These are phyloP conservation scores for Spheniscus humboldti DNA, from an alignment of 2,797 vertebrate genomes.

Conservation along the genomic window DNA sequence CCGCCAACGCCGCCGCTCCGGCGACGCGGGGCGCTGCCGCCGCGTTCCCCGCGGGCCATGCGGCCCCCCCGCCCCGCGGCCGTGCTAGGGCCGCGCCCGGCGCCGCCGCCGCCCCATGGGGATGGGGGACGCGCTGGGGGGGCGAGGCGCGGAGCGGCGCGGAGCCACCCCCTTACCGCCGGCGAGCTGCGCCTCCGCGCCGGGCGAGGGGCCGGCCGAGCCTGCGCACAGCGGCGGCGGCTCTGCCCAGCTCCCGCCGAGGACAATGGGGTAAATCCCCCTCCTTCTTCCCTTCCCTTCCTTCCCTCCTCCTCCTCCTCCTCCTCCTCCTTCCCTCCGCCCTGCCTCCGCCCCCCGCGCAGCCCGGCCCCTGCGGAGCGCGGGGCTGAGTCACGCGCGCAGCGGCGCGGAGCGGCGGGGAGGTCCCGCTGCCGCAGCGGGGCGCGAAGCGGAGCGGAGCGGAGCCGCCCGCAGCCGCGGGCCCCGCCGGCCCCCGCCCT, in stretches of 20 bases:
- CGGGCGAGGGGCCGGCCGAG: slow-evolving; percentile 19
- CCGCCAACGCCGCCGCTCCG: not conserved
- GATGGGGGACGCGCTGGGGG: not conserved
- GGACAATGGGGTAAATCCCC: slow-evolving; percentile 29
- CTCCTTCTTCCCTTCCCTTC: not conserved
- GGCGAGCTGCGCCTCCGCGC: not conserved
- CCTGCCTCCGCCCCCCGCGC: not conserved
- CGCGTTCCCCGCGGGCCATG: not conserved
- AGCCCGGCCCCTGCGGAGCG: slow-evolving; percentile 27
- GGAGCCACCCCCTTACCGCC: not conserved
- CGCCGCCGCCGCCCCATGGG: not conserved
- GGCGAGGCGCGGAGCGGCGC: not conserved
- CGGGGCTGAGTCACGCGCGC: not conserved
- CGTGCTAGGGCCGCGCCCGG: not conserved
- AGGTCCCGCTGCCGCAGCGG: slow-evolving; percentile 12
- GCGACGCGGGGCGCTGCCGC: not conserved
- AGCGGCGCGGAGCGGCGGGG: slow-evolving; percentile 29
- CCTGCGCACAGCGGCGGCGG: slow-evolving; percentile 34
- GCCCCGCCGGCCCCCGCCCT: not conserved
- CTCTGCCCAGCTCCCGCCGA: slow-evolving; percentile 22
- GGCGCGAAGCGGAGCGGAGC: not conserved
- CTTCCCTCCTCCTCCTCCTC: not conserved
- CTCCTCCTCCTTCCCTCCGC: not conserved
- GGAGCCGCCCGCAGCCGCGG: not conserved
- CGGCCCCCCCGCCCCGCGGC: not conserved